These are phyloP conservation scores for Brachionus rubens DNA, from an alignment of 1,140 invertebrate species.

Conservation along the genomic window DNA sequence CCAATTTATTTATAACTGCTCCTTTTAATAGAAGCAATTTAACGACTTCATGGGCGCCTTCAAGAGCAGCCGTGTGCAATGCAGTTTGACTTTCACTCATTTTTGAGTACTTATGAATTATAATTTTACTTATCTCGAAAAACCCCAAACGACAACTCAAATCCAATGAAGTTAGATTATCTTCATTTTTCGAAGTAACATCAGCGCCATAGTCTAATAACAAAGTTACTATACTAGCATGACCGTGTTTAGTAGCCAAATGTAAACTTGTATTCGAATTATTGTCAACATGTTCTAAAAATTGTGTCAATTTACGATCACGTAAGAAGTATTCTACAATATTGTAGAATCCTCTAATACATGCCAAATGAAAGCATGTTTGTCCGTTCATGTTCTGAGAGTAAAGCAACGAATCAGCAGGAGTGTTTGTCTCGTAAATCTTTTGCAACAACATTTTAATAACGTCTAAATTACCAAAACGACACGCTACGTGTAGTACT, in stretches of 20 bases:
- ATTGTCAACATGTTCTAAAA: conserved; percentile 32
- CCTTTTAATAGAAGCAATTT: conserved; percentile 30
- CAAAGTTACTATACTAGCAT: conserved; percentile 16
- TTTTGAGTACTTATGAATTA: conserved; percentile 34
- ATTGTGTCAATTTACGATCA: conserved; percentile 8
- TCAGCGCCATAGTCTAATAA: conserved; percentile 43
- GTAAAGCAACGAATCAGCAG: conserved; percentile 12
- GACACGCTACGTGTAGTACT: conserved; percentile 36
- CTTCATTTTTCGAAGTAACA: conserved; percentile 39
- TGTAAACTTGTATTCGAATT: conserved; percentile 43
- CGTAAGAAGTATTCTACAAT: conserved; percentile 43
- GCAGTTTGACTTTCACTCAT: conserved; percentile 39
- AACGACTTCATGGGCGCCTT: conserved; percentile 26
- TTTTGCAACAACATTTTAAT: conserved; percentile 35
- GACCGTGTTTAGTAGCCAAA: conserved; percentile 28
- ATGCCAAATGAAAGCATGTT: conserved; percentile 44
- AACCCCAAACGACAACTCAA: conserved; percentile 25
- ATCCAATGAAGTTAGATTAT: conserved; percentile 25
- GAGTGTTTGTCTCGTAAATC: not conserved
- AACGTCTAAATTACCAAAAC: conserved; percentile 24
- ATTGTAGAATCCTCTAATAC: conserved; percentile 28
- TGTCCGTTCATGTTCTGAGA: conserved; percentile 31
- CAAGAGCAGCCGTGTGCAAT: conserved; percentile 25
- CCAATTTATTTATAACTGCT: conserved; percentile 24
- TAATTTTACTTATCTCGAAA: conserved; percentile 43